These are phyloP conservation scores for Dendrocopos noguchii DNA, from an alignment of 2,113 vertebrate genomes.

Conservation along the genomic window DNA sequence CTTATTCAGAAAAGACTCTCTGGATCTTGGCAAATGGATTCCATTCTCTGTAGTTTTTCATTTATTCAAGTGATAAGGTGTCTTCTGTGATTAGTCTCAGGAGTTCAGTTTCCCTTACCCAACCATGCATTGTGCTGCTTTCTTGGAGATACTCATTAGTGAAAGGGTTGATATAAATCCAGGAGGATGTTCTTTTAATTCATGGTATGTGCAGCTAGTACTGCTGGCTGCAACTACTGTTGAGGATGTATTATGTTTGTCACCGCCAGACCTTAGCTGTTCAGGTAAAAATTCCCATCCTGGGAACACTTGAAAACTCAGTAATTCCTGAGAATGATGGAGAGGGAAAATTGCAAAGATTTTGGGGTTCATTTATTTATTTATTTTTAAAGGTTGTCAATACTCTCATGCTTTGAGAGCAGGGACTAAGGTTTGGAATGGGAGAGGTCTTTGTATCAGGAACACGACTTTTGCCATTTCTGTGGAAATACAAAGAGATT, in stretches of 20 bases:
- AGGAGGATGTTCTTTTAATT: background rate
- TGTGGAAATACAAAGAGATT: background rate
- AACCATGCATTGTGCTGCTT: background rate
- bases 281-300: background rate
- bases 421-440: background rate
- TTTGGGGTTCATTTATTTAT: background rate
- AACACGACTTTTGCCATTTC: background rate
- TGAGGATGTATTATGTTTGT: background rate
- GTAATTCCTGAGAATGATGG: background rate
- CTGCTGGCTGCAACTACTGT: accelerated
- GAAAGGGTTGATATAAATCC: background rate
- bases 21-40: background rate
- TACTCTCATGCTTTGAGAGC: background rate
- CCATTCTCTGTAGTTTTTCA: background rate
- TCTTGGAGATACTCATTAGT: background rate
- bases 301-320: background rate
- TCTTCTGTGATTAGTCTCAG: background rate
- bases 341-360: background rate
- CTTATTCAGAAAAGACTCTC: background rate
- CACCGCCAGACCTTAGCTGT: background rate
- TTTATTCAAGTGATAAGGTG: background rate
- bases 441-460: background rate
- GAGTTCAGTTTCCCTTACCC: background rate
- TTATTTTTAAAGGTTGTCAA: background rate
- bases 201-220: background rate